These are phyloP conservation scores for Arvicanthis niloticus DNA, from an alignment of 2,113 vertebrate genomes.

Conservation along the genomic window DNA sequence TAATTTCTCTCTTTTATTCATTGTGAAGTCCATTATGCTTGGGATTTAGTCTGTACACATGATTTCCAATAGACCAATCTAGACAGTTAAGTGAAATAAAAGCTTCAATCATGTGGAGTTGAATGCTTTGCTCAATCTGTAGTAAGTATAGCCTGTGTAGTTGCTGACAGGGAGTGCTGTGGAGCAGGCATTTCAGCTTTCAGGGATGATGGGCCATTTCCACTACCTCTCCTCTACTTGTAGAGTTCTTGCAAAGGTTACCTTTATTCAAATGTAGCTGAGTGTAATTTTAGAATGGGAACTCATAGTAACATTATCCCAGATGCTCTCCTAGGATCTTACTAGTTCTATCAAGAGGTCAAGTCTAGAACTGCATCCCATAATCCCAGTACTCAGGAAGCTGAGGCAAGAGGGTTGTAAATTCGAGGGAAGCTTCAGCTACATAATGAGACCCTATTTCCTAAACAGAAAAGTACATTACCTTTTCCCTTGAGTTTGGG, in stretches of 20 bases:
- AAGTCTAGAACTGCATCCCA: not conserved
- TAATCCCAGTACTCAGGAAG: not conserved
- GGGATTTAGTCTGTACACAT: conserved; percentile 59
- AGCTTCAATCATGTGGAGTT: conserved; percentile 63
- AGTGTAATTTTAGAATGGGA: conserved; percentile 24
- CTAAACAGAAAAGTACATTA: not conserved
- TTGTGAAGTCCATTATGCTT: conserved; percentile 64
- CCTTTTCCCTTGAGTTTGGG: not conserved
- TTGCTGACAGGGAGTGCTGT: conserved; percentile 36
- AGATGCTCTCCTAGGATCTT: not conserved
- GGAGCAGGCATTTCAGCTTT: not conserved
- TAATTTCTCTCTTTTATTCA: conserved; percentile 61
- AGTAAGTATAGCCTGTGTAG: conserved; percentile 58
- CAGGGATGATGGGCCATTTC: conserved; percentile 54
- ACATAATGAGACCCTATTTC: not conserved
- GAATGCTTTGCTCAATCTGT: conserved; percentile 66
- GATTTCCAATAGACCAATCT: conserved; percentile 63
- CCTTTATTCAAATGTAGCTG: conserved; percentile 50
- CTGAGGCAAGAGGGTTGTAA: not conserved
- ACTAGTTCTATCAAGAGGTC: conserved; percentile 1
- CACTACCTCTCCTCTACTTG: conserved; percentile 34
- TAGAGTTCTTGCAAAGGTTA: conserved; percentile 2
- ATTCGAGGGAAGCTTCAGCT: not conserved
- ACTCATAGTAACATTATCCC: not conserved
- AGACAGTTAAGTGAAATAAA: conserved; percentile 72